These are phyloP conservation scores for Flabesymbios commensalis DNA, from an alignment of 2,888 invertebrate species.

Conservation along the genomic window DNA sequence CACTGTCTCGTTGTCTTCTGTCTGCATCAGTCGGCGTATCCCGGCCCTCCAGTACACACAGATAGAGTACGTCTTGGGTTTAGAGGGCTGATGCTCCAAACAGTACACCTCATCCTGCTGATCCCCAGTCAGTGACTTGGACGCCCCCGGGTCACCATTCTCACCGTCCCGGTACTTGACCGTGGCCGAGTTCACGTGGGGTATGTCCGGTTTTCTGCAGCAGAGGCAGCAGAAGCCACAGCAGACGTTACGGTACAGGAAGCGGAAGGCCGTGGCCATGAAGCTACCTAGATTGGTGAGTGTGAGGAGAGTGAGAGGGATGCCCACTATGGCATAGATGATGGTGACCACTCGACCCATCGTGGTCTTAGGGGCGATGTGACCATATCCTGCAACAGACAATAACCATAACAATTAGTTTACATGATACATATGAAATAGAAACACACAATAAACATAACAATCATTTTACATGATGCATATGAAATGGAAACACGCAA, in stretches of 20 bases:
- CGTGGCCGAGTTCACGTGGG: background rate
- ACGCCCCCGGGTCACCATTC: slow-evolving; percentile 15
- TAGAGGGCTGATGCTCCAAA: no score
- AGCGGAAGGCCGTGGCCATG: slow-evolving; percentile 59
- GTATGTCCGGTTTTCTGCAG: slow-evolving; percentile 5
- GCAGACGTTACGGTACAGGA: slow-evolving; percentile 66
- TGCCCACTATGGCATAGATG: slow-evolving; percentile 56
- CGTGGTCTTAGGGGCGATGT: slow-evolving; percentile 56
- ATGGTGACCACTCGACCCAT: slow-evolving; percentile 56
- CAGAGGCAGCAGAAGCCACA: slow-evolving; percentile 47
- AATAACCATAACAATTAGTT: no score
- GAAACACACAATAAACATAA: no score
- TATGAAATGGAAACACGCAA: no score
- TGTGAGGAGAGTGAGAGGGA: slow-evolving; percentile 56
- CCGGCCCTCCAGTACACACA: slow-evolving; percentile 10
- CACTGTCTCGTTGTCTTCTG: slow-evolving; percentile 34
- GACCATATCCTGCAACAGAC: slow-evolving; percentile 54
- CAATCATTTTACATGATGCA: no score
- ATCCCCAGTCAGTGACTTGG: slow-evolving; percentile 6
- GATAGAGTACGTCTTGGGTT: background rate
- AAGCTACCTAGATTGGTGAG: slow-evolving; percentile 58
- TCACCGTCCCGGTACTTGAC: slow-evolving; percentile 2
- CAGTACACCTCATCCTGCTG: no score
- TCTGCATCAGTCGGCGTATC: slow-evolving; percentile 21
- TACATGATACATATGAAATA: no score